Evolutionary conservation across 2,113 vertebrate species (phyloP).

Genomic region (Albula glossodonta): DNA sequence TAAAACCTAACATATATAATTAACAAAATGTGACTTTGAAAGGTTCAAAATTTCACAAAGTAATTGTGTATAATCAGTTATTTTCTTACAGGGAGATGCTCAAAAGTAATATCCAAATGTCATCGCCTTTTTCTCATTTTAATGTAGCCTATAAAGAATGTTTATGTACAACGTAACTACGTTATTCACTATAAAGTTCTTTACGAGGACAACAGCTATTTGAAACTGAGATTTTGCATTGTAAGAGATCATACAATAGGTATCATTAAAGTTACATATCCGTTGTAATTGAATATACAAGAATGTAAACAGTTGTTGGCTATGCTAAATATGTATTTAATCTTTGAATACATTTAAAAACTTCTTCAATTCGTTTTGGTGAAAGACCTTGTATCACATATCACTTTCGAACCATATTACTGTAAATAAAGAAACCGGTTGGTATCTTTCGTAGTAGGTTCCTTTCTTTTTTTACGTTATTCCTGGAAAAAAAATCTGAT

Average conservation of each 20-base stretch:
- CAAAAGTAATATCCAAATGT: background rate
- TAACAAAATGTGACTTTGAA: constrained; percentile 27
- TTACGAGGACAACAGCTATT: constrained; percentile 22
- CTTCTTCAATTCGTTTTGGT: too few species aligned
- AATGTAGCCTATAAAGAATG: background rate
- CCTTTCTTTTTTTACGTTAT: background rate
- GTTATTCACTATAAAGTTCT: background rate
- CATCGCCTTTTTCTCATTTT: background rate
- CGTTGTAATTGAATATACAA: background rate
- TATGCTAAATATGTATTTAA: too few species aligned
- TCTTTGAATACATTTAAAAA: too few species aligned
- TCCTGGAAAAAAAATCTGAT: background rate
- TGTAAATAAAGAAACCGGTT: background rate
- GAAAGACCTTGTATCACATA: background rate
- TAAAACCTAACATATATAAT: constrained; percentile 19
- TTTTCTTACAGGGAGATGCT: background rate
- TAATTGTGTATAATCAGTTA: background rate
- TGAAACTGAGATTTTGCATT: background rate
- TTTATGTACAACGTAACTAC: background rate
- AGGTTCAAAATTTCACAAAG: background rate
- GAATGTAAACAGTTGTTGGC: too few species aligned
- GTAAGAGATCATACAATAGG: background rate
- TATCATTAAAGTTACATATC: background rate
- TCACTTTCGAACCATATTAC: background rate
- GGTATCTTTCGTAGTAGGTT: background rate